These are phyloP conservation scores for Phengaris alcon DNA, from an alignment of 2,888 invertebrate species.

Conservation along the genomic window DNA sequence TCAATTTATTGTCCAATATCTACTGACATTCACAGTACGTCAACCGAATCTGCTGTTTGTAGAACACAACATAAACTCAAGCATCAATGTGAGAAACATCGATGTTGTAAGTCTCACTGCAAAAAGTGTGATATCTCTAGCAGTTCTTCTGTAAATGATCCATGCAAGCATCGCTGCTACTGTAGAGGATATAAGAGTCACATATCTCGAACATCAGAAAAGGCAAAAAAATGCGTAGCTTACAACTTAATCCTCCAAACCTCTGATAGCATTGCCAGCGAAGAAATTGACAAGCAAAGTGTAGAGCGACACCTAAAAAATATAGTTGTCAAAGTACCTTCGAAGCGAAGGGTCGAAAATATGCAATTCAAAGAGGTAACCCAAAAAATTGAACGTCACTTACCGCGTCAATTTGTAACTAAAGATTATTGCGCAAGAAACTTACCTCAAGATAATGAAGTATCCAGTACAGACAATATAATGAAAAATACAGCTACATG, in stretches of 20 bases:
- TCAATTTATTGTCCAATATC: slow-evolving; percentile 57
- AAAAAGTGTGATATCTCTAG: slow-evolving; percentile 61
- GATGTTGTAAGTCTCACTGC: slow-evolving; percentile 53
- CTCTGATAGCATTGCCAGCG: slow-evolving; percentile 65
- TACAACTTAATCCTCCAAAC: slow-evolving; percentile 72
- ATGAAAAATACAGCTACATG: slow-evolving; percentile 52
- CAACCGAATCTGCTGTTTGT: slow-evolving; percentile 63
- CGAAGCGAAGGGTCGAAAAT: slow-evolving; percentile 48
- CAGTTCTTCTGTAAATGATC: slow-evolving; percentile 60
- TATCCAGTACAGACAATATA: slow-evolving; percentile 60
- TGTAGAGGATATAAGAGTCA: slow-evolving; percentile 56
- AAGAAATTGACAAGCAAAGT: slow-evolving; percentile 49
- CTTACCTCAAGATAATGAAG: slow-evolving; percentile 59
- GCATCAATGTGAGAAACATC: slow-evolving; percentile 68
- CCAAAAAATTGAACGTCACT: slow-evolving; percentile 51
- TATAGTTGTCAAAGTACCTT: slow-evolving; percentile 67
- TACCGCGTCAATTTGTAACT: slow-evolving; percentile 42
- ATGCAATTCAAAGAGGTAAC: slow-evolving; percentile 56
- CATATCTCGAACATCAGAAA: slow-evolving; percentile 52
- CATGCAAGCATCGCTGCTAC: slow-evolving; percentile 60
- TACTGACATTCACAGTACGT: slow-evolving; percentile 58
- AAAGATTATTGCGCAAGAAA: slow-evolving; percentile 51
- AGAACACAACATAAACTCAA: slow-evolving; percentile 65
- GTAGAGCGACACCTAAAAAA: slow-evolving; percentile 53
- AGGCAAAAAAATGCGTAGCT: slow-evolving; percentile 64